These are phyloP conservation scores for Saccostrea cuccullata DNA, from an alignment of 1,140 invertebrate genomes.

Conservation along the genomic window DNA sequence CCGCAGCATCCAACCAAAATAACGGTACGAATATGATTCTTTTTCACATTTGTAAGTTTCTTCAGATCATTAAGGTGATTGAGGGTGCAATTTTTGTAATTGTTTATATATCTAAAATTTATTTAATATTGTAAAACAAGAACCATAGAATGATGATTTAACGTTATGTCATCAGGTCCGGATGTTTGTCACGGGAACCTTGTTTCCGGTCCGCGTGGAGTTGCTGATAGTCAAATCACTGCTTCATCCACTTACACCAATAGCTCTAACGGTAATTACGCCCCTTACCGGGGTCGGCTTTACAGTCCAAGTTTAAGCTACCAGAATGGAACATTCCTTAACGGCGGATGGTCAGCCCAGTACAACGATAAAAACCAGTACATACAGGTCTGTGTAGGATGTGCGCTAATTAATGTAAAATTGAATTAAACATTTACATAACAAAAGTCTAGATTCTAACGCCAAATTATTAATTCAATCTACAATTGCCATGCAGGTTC, in stretches of 20 bases:
- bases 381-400: slow-evolving; percentile 54
- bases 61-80: too few species aligned
- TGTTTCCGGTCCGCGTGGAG: slow-evolving; percentile 56
- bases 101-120: too few species aligned
- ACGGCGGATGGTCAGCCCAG: slow-evolving; percentile 59
- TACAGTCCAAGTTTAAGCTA: slow-evolving; percentile 51
- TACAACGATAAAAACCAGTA: slow-evolving; percentile 59
- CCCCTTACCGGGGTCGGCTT: slow-evolving; percentile 56
- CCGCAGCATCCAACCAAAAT: not conserved
- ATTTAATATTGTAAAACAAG: too few species aligned
- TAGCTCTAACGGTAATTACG: slow-evolving; percentile 53
- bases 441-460: too few species aligned
- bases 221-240: slow-evolving; percentile 55
- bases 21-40: not conserved
- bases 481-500: slow-evolving; percentile 45
- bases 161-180: slow-evolving; percentile 31
- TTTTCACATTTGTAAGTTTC: not conserved
- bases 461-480: not conserved
- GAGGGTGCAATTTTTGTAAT: too few species aligned
- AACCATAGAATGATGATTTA: too few species aligned
- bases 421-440: too few species aligned
- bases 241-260: slow-evolving; percentile 52
- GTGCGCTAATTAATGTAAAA: too few species aligned
- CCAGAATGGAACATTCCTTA: slow-evolving; percentile 57
- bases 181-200: slow-evolving; percentile 60